phyloP scores from a whole-genome alignment of 2,797 vertebrate genomes.

The Muscicapa comitata region DNA sequence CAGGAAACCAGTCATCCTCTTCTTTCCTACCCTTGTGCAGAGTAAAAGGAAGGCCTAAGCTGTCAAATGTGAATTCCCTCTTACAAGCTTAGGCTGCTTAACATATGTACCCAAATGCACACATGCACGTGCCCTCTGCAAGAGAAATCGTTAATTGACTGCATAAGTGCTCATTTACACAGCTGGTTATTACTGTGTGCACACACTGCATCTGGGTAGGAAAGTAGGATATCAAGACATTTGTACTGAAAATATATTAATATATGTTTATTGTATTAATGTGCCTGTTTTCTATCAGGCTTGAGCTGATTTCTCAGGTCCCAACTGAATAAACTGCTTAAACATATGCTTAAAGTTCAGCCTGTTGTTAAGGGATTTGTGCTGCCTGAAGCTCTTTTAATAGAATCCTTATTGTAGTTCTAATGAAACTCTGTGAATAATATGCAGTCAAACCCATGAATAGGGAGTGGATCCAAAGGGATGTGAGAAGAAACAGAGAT shows the following conservation, averaged over 20 bases:
- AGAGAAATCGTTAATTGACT: background rate
- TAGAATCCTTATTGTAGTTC: background rate
- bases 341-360: slow-evolving; percentile 23
- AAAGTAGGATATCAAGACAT: background rate
- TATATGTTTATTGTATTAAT: background rate
- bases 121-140: background rate
- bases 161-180: background rate
- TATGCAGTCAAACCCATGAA: background rate
- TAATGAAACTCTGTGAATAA: slow-evolving; percentile 7
- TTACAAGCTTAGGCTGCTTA: background rate
- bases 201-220: background rate
- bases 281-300: background rate
- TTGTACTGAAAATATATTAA: background rate
- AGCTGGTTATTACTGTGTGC: background rate
- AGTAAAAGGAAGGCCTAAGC: background rate
- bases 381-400: slow-evolving; percentile 1
- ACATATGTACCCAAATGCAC: background rate
- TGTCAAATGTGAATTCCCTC: background rate
- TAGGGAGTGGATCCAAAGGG: background rate
- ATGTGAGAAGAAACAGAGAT: background rate
- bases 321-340: background rate
- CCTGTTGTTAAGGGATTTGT: background rate
- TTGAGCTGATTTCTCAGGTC: background rate
- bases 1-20: background rate
- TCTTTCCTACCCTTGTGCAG: background rate